phyloP scores from a whole-genome alignment of 2,797 vertebrate species.

The Lepidocolaptes lacrymiger region DNA sequence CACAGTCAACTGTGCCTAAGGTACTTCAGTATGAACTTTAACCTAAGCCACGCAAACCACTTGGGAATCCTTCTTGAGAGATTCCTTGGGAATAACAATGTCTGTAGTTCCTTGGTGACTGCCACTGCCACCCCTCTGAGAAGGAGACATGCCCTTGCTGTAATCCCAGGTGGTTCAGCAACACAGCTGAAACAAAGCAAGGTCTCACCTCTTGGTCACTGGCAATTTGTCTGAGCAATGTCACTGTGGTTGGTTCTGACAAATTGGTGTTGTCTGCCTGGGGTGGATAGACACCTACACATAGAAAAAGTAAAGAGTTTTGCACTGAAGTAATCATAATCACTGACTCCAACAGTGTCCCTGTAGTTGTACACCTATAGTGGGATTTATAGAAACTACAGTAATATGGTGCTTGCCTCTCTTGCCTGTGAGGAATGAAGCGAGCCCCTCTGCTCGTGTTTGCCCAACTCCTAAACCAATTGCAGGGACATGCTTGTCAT shows the following conservation, averaged over 20 bases:
- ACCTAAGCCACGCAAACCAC: not conserved
- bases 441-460: not conserved
- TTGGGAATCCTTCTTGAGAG: not conserved
- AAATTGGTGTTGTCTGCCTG: not conserved
- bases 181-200: not conserved
- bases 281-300: fast-evolving
- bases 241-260: not conserved
- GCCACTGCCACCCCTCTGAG: not conserved
- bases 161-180: not conserved
- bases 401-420: no score
- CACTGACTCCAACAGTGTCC: not conserved
- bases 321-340: not conserved
- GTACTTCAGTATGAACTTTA: not conserved
- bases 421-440: not conserved
- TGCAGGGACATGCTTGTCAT: not conserved
- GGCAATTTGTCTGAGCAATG: fast-evolving
- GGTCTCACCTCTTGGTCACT: not conserved
- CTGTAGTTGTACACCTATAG: not conserved
- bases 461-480: fast-evolving
- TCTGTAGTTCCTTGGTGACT: not conserved
- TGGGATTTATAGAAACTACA: not conserved
- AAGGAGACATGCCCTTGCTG: not conserved
- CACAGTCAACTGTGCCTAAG: not conserved
- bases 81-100: not conserved
- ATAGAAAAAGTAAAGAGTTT: not conserved